phyloP scores from a whole-genome alignment of 2,113 vertebrate species.

The Sus scrofa region T2T-Sscrofa CM000812.6:157904501-157905000 shows the following conservation, averaged over 20 bases:
- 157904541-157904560: neutral
- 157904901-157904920: neutral
- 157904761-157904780: neutral
- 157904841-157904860: neutral
- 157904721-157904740: neutral
- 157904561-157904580: neutral
- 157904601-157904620: neutral
- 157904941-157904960: neutral
- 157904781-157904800: neutral
- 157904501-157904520: neutral
- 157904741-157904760: rapidly evolving
- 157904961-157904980: rapidly evolving
- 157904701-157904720: neutral
- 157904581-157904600: too few relatives aligned
- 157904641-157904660: rapidly evolving
- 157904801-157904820: neutral
- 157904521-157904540: neutral
- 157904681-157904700: rapidly evolving
- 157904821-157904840: neutral
- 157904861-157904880: neutral
- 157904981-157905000: neutral
- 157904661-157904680: neutral
- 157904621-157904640: neutral
- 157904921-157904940: neutral
- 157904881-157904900: neutral